These are phyloP conservation scores for Beroe forskalii DNA, from an alignment of 37 sponge, comb jelly and placozoan genomes.

Conservation along the genomic window DNA sequence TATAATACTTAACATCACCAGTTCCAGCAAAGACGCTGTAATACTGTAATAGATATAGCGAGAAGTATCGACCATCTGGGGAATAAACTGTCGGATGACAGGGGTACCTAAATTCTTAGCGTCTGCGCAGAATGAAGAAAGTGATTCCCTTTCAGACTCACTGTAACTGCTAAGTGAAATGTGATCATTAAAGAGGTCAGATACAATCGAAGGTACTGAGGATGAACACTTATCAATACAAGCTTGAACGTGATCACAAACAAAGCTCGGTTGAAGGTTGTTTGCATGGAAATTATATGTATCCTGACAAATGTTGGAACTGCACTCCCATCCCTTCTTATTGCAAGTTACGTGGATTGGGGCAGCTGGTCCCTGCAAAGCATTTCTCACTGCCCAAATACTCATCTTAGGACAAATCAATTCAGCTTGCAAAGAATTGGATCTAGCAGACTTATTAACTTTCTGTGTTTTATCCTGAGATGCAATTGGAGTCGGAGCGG, in stretches of 20 bases:
- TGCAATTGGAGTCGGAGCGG: too few species aligned
- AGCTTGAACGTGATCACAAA: too few species aligned
- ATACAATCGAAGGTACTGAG: too few species aligned
- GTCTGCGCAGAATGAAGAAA: background rate
- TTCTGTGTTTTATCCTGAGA: background rate
- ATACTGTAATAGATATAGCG: conserved; percentile 9
- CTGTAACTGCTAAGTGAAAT: background rate
- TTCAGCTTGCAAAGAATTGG: background rate
- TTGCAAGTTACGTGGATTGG: too few species aligned
- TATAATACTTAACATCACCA: background rate
- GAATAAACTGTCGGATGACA: background rate
- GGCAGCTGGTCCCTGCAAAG: background rate
- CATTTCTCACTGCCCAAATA: background rate
- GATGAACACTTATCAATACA: too few species aligned
- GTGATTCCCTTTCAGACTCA: background rate
- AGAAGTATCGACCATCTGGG: background rate
- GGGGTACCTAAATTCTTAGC: conserved; percentile 5
- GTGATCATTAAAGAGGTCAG: background rate
- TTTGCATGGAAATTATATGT: background rate
- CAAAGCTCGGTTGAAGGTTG: background rate
- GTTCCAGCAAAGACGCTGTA: background rate
- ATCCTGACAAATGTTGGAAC: background rate
- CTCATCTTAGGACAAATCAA: background rate
- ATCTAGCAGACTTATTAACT: background rate
- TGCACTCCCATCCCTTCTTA: too few species aligned